Base-by-base conservation (phyloP, 2,888 invertebrate genomes). In the Iselma pallidipennis region DNA sequence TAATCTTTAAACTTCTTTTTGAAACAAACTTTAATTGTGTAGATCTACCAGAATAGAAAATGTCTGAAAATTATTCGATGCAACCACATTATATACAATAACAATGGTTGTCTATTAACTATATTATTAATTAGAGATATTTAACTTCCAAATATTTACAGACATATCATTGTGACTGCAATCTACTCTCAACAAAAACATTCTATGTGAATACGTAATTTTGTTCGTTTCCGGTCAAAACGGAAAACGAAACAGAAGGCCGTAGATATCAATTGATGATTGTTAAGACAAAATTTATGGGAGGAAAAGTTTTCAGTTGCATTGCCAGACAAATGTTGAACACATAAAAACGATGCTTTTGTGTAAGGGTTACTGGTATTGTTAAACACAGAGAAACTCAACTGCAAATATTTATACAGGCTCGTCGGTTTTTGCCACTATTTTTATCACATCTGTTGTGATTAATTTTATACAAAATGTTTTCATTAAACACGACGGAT, bases 21-120 rank as follows among this genome's bases (percentile, higher is more conserved):
- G 4, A 45, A 45, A 45, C 12, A 19, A 45, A 45, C 10, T 45
- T 4, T 45, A 45, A 45, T 45, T 45, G 42, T 45, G 14, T 33
- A 14, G 4, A 19, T 4, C n/a, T n/a, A n/a, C n/a, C n/a, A n/a
- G n/a, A n/a, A n/a, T n/a, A n/a, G n/a, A n/a, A n/a, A n/a, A n/a
- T n/a, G n/a, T n/a, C n/a, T n/a, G n/a, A n/a, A n/a, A n/a, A n/a
- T n/a, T n/a, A n/a, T n/a, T n/a, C n/a, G n/a, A n/a, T n/a, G n/a
- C n/a, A n/a, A n/a, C n/a, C n/a, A n/a, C 16, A 16, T 37, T 37
- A 16, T 5, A 16, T 37, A 37, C 16, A 37, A 74, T 73, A 74
- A 74, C 72, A 60, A 75, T 69, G 69, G 75, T 75, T 69, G 76
- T 75, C 69, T 73, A 70, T 71, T 68, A 66, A 61, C 53, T 69